Base-by-base conservation (phyloP, 2,888 invertebrate genomes). In the Cephus sareptanus region DNA sequence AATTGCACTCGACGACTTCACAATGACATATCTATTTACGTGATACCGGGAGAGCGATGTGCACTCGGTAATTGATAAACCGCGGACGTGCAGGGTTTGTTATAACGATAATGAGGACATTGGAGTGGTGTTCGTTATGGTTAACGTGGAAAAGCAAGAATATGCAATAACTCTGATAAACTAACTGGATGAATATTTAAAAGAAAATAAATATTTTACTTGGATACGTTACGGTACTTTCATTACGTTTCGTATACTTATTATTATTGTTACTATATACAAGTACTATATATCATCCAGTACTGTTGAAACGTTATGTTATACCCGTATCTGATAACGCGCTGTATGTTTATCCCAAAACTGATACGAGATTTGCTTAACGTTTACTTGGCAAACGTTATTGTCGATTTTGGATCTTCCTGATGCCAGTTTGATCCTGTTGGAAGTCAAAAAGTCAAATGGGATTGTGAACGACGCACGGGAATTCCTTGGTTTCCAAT, bases 41-140 rank as follows among this genome's bases (percentile, higher is more conserved):
- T 56, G 23, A 56, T 56, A 23, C 56, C 56, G 56, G 56, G 6
- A 23, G 40, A 15, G 15, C 40, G 40, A 15, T 23, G 23, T 56
- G 56, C 23, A 23, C 76, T 73, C 79, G 74, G 75, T 80, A 82
- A 83, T 84, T 81, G 85, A 84, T 82, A 79, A 81, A 83, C 81
- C 81, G 77, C 82, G 76, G 70, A 12, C 73, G 74, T 79, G 73
- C 74, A 81, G 75, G 79, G 80, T 79, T 84, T 85, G 82, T 84
- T 82, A 77, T 76, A 81, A 81, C 81, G 82, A 80, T 85, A 85
- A 85, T 81, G 82, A 85, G 79, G 84, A 84, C 84, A 85, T 85
- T 84, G 80, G 84, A 80, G 83, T 56, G 56, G 1, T 79, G 82
- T 85, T 83, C 83, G 83, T 85, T 84, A 85, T 81, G 81, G 81